A percentile compares a stretch with the other conserved stretches of the same genome.
Evolutionary conservation across 2,888 invertebrate genomes (phyloP).

Genomic region (Pammene fasciana): DNA sequence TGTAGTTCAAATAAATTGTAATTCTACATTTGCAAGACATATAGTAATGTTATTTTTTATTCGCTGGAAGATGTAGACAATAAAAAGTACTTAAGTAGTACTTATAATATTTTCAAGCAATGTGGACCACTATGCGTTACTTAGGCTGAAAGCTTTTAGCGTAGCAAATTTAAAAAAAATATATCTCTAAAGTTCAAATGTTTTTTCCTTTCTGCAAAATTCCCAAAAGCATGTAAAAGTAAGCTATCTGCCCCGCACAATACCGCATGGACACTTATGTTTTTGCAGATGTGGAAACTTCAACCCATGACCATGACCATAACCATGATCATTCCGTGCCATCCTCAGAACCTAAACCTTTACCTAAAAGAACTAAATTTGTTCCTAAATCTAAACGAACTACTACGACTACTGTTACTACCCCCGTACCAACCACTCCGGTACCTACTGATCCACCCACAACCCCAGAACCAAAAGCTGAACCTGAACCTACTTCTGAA

Average conservation of each 20-base stretch:
- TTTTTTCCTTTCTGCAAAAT: conserved; percentile 8
- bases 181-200: too few species aligned
- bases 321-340: conserved; percentile 66
- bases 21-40: too few species aligned
- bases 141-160: too few species aligned
- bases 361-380: conserved; percentile 58
- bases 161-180: too few species aligned
- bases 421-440: conserved; percentile 59
- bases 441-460: conserved; percentile 62
- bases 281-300: conserved; percentile 78
- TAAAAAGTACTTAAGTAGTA: too few species aligned
- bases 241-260: conserved; percentile 55
- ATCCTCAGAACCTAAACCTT: conserved; percentile 59
- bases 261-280: conserved; percentile 75
- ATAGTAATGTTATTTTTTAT: too few species aligned
- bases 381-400: conserved; percentile 59
- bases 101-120: too few species aligned
- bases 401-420: conserved; percentile 47
- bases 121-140: too few species aligned
- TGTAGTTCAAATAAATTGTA: too few species aligned
- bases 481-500: conserved; percentile 50
- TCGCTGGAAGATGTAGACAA: too few species aligned
- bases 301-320: conserved; percentile 61
- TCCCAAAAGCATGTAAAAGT: conserved; percentile 50
- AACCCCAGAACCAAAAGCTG: conserved; percentile 53